A percentile compares a stretch with the other conserved stretches of the same genome.
phyloP scores from a whole-genome alignment of 2,113 vertebrate species.

The Zosterops lateralis region DNA sequence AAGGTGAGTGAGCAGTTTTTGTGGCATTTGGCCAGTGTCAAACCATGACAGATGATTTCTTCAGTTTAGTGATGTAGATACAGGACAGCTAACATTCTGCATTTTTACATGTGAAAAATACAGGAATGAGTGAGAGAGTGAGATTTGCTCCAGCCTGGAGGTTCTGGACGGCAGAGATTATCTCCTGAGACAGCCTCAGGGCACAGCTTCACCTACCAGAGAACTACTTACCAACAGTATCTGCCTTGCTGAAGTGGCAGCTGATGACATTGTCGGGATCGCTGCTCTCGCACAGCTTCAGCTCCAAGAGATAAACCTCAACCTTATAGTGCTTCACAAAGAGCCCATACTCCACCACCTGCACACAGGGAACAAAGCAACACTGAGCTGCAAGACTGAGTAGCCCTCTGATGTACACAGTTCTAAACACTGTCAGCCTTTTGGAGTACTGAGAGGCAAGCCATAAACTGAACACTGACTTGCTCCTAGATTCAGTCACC shows the following conservation, averaged over 20 bases:
- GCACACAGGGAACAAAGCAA: not conserved
- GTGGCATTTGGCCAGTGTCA: not conserved
- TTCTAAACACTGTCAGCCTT: not conserved
- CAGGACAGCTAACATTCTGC: not conserved
- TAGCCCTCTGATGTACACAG: not conserved
- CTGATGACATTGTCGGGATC: slow-evolving; percentile 86
- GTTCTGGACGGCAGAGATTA: not conserved
- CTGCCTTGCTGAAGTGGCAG: slow-evolving; percentile 94
- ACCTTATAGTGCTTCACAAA: slow-evolving; percentile 99
- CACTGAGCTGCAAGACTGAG: not conserved
- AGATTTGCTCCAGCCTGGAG: not conserved
- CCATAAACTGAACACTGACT: not conserved
- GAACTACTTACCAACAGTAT: slow-evolving; percentile 87
- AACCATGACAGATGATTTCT: not conserved
- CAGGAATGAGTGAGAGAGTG: not conserved
- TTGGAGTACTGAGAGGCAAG: not conserved
- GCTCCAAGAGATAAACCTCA: slow-evolving; percentile 93
- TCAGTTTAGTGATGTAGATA: not conserved
- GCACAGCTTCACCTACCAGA: not conserved
- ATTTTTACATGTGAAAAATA: not conserved
- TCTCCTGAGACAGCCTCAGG: not conserved
- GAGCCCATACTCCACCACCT: slow-evolving; percentile 96
- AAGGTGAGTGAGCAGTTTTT: not conserved
- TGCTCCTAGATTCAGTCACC: not conserved
- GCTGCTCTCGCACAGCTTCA: slow-evolving; percentile 91